Percentiles rank a stretch among this genome's conserved stretches.
Conservation (phyloP, 1,140 invertebrate species). For the Ephestia elutella region DNA sequence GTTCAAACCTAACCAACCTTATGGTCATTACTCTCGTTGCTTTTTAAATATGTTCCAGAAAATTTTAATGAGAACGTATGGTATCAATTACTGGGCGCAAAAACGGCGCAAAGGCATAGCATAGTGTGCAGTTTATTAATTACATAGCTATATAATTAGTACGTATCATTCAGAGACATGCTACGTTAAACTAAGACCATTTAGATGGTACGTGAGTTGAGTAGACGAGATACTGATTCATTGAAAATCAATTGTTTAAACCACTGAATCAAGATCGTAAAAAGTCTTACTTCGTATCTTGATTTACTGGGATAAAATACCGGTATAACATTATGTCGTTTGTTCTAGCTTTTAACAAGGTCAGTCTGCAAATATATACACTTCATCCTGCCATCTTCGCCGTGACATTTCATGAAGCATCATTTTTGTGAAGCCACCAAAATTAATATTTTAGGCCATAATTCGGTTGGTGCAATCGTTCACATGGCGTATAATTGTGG, state of each 20-base stretch:
- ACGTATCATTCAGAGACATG: constrained; percentile 12
- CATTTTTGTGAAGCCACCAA: too few species aligned
- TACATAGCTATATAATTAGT: constrained; percentile 44
- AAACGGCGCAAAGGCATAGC: not conserved
- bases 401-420: too few species aligned
- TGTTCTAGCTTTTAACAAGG: too few species aligned
- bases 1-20: not conserved
- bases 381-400: too few species aligned
- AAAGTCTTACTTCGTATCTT: too few species aligned
- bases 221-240: constrained; percentile 4
- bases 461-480: too few species aligned
- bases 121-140: constrained; percentile 35
- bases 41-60: not conserved
- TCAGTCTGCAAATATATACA: too few species aligned
- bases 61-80: not conserved
- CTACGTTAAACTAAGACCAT: constrained; percentile 23
- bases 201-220: constrained; percentile 2
- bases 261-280: too few species aligned
- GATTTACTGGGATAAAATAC: too few species aligned
- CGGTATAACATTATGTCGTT: too few species aligned
- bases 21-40: not conserved
- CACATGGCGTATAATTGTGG: too few species aligned
- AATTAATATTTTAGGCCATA: too few species aligned
- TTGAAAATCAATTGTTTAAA: not conserved
- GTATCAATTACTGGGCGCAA: not conserved